Conservation (phyloP, 2,888 invertebrate genomes). For the Spodoptera exigua region DNA sequence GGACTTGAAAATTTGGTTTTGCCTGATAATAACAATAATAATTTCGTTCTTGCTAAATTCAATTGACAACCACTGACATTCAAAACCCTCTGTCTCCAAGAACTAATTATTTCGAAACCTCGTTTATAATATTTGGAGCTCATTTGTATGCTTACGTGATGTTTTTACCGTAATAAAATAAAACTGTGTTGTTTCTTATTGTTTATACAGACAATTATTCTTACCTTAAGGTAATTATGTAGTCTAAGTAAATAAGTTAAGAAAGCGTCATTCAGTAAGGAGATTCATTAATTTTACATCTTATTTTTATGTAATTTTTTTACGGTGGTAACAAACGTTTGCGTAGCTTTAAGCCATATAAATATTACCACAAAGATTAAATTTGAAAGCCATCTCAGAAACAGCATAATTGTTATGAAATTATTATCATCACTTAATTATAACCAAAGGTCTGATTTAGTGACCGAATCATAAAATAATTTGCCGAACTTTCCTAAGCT, state of each 20-base stretch:
- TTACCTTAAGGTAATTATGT: too few species aligned
- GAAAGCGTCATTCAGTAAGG: too few species aligned
- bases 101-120: slow-evolving; percentile 30
- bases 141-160: too few species aligned
- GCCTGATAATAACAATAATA: slow-evolving; percentile 39
- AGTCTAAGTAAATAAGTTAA: too few species aligned
- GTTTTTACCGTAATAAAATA: too few species aligned
- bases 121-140: background rate
- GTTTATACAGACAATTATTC: too few species aligned
- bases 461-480: slow-evolving; percentile 17
- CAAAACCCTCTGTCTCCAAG: slow-evolving; percentile 8
- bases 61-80: slow-evolving; percentile 34
- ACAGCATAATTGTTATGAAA: background rate
- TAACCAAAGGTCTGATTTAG: background rate
- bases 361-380: too few species aligned
- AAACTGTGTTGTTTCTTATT: too few species aligned
- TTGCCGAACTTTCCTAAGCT: slow-evolving; percentile 17
- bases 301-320: too few species aligned
- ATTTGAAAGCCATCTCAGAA: background rate
- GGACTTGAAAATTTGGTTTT: slow-evolving; percentile 42
- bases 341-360: too few species aligned
- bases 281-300: too few species aligned
- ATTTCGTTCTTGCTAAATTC: slow-evolving; percentile 30
- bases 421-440: background rate
- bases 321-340: too few species aligned